These are phyloP conservation scores for Amphibalanus amphitrite DNA, from an alignment of 1,140 invertebrate species.

Conservation along the genomic window DNA sequence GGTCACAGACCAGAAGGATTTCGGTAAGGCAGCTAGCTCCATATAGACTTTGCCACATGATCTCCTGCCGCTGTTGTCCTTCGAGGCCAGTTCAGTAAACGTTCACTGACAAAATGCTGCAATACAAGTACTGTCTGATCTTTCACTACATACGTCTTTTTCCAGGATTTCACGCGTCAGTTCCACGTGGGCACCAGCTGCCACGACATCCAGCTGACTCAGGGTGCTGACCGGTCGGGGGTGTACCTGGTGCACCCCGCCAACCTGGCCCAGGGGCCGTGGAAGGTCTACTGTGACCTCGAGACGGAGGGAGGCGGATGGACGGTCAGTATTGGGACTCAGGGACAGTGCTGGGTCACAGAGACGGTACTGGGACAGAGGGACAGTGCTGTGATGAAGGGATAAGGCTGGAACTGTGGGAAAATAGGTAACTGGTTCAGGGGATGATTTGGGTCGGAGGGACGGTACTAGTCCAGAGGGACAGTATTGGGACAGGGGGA, in stretches of 20 bases:
- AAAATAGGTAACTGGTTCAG: no score
- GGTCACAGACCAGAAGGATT: neutral
- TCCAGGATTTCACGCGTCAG: constrained; percentile 7
- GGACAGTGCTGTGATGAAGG: constrained; percentile 28
- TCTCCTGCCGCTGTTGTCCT: no score
- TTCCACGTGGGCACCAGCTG: constrained; percentile 20
- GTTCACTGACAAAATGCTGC: no score
- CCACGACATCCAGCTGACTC: constrained; percentile 18
- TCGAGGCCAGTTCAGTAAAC: no score
- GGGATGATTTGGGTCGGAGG: no score
- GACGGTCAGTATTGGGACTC: constrained; percentile 24
- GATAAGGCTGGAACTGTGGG: no score
- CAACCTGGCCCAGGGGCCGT: constrained; percentile 20
- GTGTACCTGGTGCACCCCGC: constrained; percentile 21
- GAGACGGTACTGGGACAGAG: constrained; percentile 19
- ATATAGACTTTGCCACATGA: neutral
- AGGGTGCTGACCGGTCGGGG: constrained; percentile 18
- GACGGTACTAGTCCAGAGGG: no score
- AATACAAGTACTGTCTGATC: neutral
- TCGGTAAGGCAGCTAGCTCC: no score
- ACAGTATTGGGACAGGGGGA: no score
- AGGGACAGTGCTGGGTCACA: constrained; percentile 5
- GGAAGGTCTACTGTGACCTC: constrained; percentile 25
- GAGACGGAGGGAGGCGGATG: constrained; percentile 25
- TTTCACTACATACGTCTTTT: neutral